Conservation (phyloP, 2,113 vertebrate species). For the Danionella cerebrum region DNA sequence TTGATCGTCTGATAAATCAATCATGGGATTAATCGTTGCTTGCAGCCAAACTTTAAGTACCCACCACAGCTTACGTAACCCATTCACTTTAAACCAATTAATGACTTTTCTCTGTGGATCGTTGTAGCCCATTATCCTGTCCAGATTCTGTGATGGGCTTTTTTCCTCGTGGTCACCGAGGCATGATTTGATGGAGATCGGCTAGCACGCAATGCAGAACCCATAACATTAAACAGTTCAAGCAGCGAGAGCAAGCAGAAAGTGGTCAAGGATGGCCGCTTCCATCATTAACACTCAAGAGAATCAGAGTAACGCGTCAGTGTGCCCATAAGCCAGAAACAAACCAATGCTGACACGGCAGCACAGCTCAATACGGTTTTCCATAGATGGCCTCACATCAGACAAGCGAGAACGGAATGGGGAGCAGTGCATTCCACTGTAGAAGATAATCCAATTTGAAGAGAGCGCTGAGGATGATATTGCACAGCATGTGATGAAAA, state of each 20-base stretch:
- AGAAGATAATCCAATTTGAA: not conserved
- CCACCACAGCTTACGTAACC: not conserved
- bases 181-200: not conserved
- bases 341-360: not conserved
- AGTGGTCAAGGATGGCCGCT: conserved; percentile 13
- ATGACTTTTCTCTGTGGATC: not conserved
- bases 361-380: conserved; percentile 15
- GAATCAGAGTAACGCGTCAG: not conserved
- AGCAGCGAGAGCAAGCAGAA: not conserved
- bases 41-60: no score
- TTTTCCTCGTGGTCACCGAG: not conserved
- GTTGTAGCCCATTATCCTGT: not conserved
- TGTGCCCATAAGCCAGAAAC: not conserved
- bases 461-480: not conserved
- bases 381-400: not conserved
- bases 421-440: not conserved
- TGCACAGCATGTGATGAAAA: not conserved
- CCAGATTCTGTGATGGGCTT: not conserved
- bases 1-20: no score
- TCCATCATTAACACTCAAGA: not conserved
- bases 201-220: conserved; percentile 1
- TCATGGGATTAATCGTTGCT: no score
- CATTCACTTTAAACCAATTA: not conserved
- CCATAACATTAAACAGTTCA: conserved; percentile 3
- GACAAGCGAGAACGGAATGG: not conserved